A percentile compares a stretch with the other conserved stretches of the same genome.
Conservation (phyloP, 2,888 invertebrate genomes). For the Herminia tarsipennalis region DNA sequence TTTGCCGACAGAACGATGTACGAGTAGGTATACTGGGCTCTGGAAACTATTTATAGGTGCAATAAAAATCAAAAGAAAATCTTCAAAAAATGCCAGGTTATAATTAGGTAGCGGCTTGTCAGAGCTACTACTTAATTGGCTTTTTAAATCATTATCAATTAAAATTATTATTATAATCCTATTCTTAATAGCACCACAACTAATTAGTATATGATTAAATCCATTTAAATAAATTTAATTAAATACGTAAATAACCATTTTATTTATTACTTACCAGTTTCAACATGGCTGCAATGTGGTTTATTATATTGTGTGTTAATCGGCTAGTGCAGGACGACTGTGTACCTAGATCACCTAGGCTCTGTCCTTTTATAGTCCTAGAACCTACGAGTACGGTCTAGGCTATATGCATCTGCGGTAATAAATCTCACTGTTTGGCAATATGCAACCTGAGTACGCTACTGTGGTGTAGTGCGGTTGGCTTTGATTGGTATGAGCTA, state of each 20-base stretch:
- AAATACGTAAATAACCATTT: background rate
- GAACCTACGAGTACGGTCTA: conserved; percentile 61
- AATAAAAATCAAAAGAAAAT: no score
- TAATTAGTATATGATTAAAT: no score
- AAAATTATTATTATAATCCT: no score
- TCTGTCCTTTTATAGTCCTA: conserved; percentile 74
- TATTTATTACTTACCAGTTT: conserved; percentile 61
- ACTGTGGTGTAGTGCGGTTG: conserved; percentile 17
- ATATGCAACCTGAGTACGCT: conserved; percentile 62
- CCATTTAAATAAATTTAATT: no score
- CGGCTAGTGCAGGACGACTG: conserved; percentile 53
- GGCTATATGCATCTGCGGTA: conserved; percentile 62
- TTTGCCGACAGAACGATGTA: no score
- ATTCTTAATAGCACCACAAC: no score
- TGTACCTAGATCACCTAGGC: conserved; percentile 56
- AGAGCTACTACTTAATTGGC: no score
- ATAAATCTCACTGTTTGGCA: conserved; percentile 73
- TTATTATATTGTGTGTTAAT: conserved; percentile 44
- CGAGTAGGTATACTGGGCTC: no score
- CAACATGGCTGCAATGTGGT: conserved; percentile 55
- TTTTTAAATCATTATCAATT: no score
- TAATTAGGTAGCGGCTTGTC: no score
- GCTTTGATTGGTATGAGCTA: conserved; percentile 1
- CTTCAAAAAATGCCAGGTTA: no score
- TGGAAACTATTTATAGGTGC: no score